These are phyloP conservation scores for Alexandromys fortis DNA, from an alignment of 2,113 vertebrate genomes.

Conservation along the genomic window DNA sequence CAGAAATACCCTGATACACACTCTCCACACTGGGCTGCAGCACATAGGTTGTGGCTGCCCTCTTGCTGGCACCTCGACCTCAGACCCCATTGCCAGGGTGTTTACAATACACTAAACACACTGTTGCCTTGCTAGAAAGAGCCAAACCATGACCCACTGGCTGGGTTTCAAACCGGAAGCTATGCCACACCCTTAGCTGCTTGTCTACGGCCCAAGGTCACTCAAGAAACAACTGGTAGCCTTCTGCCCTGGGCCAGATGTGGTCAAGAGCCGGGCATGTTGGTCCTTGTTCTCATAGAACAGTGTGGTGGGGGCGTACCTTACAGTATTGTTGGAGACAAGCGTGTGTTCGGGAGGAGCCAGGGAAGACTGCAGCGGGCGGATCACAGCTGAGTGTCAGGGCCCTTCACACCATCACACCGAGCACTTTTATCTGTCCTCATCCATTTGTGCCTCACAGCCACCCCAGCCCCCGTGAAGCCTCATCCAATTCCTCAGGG, in stretches of 20 bases:
- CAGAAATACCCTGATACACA: background rate
- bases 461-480: background rate
- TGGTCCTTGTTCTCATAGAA: background rate
- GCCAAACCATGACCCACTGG: background rate
- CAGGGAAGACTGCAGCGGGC: background rate
- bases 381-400: background rate
- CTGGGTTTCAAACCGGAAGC: background rate
- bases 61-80: background rate
- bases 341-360: background rate
- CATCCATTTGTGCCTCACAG: background rate
- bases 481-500: background rate
- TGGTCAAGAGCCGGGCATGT: background rate
- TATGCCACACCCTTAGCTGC: background rate
- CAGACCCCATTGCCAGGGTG: background rate
- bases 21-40: background rate
- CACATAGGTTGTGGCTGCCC: background rate
- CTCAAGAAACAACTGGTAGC: slow-evolving; percentile 1
- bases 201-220: slow-evolving; percentile 35
- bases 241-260: background rate
- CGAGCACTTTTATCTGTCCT: background rate
- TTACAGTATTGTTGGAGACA: background rate
- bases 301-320: background rate
- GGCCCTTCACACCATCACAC: background rate
- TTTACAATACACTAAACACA: background rate
- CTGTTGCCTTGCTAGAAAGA: background rate